Percentiles rank a stretch among this genome's conserved stretches.
These are phyloP conservation scores for Pungitius pungitius DNA, from an alignment of 2,113 vertebrate species.

Conservation along the genomic window DNA sequence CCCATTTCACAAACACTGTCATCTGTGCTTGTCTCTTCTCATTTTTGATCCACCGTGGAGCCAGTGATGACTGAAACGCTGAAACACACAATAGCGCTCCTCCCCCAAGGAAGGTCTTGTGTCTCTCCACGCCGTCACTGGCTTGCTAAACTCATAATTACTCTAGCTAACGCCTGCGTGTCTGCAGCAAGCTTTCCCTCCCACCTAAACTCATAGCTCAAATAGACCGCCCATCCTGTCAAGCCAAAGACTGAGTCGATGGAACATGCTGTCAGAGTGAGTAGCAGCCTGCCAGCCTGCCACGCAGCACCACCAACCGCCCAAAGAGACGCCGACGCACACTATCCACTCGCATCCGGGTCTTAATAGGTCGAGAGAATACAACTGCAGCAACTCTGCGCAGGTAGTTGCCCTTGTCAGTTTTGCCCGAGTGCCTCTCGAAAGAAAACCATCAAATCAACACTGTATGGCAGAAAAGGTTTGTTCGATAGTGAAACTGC, in stretches of 20 bases:
- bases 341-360: constrained; percentile 45
- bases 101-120: constrained; percentile 59
- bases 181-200: constrained; percentile 56
- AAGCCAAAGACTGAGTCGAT: constrained; percentile 68
- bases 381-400: constrained; percentile 11
- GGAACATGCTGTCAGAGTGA: constrained; percentile 71
- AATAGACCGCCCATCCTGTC: constrained; percentile 73
- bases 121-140: constrained; percentile 48
- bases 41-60: constrained; percentile 55
- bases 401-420: constrained; percentile 31
- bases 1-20: constrained; percentile 61
- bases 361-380: constrained; percentile 60
- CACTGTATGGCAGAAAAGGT: constrained; percentile 19
- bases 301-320: constrained; percentile 52
- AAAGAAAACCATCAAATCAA: not conserved
- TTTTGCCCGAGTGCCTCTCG: constrained; percentile 15
- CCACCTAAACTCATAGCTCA: constrained; percentile 59
- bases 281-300: constrained; percentile 64
- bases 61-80: constrained; percentile 33
- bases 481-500: not conserved
- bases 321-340: constrained; percentile 41
- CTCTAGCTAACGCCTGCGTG: constrained; percentile 45
- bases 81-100: constrained; percentile 50
- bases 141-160: constrained; percentile 64
- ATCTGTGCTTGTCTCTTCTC: constrained; percentile 52